Percentiles rank a stretch among this genome's conserved stretches.
These are phyloP conservation scores for Gallinago stenura DNA, from an alignment of 2,797 vertebrate genomes.

Conservation along the genomic window DNA sequence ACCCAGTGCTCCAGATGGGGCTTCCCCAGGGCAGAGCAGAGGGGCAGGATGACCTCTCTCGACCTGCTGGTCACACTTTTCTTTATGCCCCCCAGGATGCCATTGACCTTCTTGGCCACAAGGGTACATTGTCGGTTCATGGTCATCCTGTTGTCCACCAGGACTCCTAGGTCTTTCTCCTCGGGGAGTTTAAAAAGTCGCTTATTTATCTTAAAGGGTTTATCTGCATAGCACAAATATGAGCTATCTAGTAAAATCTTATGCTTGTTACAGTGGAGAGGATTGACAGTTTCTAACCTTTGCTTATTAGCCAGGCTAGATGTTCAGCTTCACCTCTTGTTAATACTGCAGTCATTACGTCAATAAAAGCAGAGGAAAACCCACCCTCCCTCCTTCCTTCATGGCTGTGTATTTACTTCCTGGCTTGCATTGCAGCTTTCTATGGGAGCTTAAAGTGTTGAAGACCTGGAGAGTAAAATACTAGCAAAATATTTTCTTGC, in stretches of 20 bases:
- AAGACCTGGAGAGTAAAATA: neutral
- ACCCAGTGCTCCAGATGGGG: too few species aligned
- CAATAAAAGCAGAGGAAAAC: neutral
- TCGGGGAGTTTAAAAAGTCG: neutral
- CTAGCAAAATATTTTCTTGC: neutral
- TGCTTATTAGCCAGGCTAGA: neutral
- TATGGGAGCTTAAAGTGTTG: neutral
- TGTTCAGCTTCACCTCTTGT: neutral
- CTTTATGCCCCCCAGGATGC: too few species aligned
- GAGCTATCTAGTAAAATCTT: neutral
- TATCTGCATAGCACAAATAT: neutral
- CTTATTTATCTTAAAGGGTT: neutral
- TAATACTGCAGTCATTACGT: neutral
- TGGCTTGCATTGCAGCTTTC: neutral
- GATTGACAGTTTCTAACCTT: neutral
- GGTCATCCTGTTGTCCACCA: too few species aligned
- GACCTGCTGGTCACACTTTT: too few species aligned
- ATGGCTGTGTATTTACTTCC: neutral
- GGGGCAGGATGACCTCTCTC: too few species aligned
- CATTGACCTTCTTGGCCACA: too few species aligned
- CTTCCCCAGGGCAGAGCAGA: too few species aligned
- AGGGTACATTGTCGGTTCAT: too few species aligned
- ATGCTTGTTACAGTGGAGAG: neutral
- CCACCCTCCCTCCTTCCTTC: neutral
- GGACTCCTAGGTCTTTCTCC: too few species aligned